phyloP scores from a whole-genome alignment of 2,797 vertebrate species.

The Xenentodon cancila region DNA sequence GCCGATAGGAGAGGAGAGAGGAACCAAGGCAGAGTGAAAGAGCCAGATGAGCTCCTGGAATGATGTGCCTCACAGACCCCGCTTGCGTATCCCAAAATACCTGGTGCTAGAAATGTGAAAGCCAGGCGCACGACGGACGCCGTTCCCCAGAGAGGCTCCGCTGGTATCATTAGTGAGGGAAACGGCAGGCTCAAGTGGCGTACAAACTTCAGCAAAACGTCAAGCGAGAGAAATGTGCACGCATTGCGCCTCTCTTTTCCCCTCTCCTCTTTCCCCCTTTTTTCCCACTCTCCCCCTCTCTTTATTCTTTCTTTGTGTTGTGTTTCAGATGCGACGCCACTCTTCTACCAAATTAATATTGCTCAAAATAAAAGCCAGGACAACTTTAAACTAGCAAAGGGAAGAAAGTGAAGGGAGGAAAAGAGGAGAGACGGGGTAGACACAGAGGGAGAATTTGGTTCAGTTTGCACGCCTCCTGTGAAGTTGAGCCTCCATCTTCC shows the following conservation, averaged over 20 bases:
- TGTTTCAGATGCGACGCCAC: slow-evolving; percentile 71
- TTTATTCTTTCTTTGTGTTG: slow-evolving; percentile 73
- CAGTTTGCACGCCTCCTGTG: slow-evolving; percentile 70
- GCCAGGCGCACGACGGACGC: slow-evolving; percentile 81
- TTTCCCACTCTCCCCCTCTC: slow-evolving; percentile 56
- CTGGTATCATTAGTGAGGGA: slow-evolving; percentile 88
- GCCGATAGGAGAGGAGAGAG: slow-evolving; percentile 44
- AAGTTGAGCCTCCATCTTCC: slow-evolving; percentile 75
- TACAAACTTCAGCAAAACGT: slow-evolving; percentile 91
- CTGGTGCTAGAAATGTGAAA: slow-evolving; percentile 81
- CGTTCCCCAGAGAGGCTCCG: slow-evolving; percentile 84
- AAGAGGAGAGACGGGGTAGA: slow-evolving; percentile 37
- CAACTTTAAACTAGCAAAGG: slow-evolving; percentile 86
- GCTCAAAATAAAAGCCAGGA: slow-evolving; percentile 89
- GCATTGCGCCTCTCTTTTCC: slow-evolving; percentile 62
- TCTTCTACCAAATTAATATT: slow-evolving; percentile 88
- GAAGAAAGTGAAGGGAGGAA: slow-evolving; percentile 71
- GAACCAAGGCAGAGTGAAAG: slow-evolving; percentile 56
- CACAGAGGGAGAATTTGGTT: slow-evolving; percentile 58
- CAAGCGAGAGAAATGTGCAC: slow-evolving; percentile 83
- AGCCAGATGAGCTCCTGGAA: slow-evolving; percentile 80
- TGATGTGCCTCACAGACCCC: slow-evolving; percentile 82
- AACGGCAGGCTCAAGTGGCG: slow-evolving; percentile 85
- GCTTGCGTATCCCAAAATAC: slow-evolving; percentile 87
- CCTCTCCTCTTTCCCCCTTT: slow-evolving; percentile 11